Base-by-base conservation (phyloP, 1,140 invertebrate species). In the Heterodera schachtii region DNA sequence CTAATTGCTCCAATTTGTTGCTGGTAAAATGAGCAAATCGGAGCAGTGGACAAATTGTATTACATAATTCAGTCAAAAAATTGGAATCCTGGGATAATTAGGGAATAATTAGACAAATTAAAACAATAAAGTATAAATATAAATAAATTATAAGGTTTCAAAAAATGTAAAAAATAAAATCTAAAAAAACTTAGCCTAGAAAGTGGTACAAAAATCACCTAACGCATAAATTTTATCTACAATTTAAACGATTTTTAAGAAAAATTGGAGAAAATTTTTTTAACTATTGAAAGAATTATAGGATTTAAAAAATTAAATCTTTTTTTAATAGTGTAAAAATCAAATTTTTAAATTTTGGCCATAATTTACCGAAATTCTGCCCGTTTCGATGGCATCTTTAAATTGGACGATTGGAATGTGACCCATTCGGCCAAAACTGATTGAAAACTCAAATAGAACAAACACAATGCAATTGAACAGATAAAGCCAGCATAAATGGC, bases 361-460 rank as follows among this genome's bases (percentile, higher is more conserved):
- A 52, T 52, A 52, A 8, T n/a, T 66, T 77, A 78, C 77, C 21
- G 49, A 46, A 71, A 78, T 78, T 47, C 47, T 21, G 41, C 60
- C 64, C 16, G 11, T 46, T 44, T 70, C 31, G 47, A 78, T 13
- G 47, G n/a, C 3, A 13, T 52, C 49, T 5, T 47, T 49, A 78
- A 78, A 78, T 4, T 47, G 47, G 44, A 70, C 60, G 16, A 31
- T 70, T 78, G 70, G 70, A 78, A 78, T 31, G 47, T n/a, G 49
- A 19, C 6, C 77, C 52, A 69, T 52, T 70, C 19, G 43, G 31
- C 66, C 44, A 66, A 21, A 8, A 78, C 64, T 41, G 57, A 69
- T 21, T 78, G 52, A 69, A 78, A 78, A 19, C 49, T 52, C 66
- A 78, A 16, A 41, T 78, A 41, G 46, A 78, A 78, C 44, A 78